These are phyloP conservation scores for Bimastos eiseni DNA, from an alignment of 2,888 invertebrate genomes.

Conservation along the genomic window DNA sequence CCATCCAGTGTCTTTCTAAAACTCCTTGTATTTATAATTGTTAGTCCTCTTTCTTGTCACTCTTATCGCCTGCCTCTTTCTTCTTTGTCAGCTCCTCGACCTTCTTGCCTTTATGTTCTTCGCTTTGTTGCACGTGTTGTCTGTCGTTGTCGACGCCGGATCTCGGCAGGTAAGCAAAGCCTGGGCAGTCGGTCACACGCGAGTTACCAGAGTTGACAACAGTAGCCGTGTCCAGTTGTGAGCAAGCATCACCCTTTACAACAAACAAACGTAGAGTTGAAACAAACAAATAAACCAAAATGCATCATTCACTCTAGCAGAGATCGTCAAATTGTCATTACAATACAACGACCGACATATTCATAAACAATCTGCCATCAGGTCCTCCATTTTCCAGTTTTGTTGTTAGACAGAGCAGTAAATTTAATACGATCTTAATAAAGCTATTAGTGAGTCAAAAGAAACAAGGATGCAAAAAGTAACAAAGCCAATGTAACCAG, in stretches of 20 bases:
- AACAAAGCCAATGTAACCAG: too few species aligned
- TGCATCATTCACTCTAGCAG: neutral
- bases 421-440: neutral
- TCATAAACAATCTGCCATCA: neutral
- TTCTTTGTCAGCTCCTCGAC: neutral
- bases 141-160: neutral
- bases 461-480: too few species aligned
- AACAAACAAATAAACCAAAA: neutral
- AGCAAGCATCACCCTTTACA: conserved; percentile 1
- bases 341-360: too few species aligned
- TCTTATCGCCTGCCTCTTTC: neutral
- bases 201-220: neutral
- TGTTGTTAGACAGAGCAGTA: neutral
- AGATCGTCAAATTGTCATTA: neutral
- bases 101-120: neutral
- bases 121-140: neutral
- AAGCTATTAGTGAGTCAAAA: neutral
- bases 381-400: neutral
- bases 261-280: neutral
- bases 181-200: neutral
- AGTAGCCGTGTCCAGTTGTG: neutral
- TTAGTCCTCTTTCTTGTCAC: neutral
- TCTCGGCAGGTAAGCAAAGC: neutral
- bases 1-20: neutral
- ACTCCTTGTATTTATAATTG: neutral